Evolutionary conservation across 2,888 invertebrate species (phyloP), one percentile per base, ranked within the genome.

Genomic region (Phortica magna): DNA sequence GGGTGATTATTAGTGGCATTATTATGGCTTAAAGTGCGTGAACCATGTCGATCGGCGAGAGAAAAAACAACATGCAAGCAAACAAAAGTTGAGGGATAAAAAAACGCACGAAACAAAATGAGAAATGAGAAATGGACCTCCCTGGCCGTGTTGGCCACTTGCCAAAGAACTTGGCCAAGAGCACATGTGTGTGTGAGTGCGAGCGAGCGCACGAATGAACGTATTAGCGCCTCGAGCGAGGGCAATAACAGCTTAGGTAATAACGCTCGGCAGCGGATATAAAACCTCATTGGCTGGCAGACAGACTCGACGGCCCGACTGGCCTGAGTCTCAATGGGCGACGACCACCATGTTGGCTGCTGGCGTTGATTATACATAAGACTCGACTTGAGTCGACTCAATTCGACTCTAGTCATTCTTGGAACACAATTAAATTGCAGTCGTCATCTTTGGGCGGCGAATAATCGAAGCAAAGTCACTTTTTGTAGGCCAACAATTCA

Each of bases 271-370:
- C 80, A 74, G 76, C 77, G 76, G 78, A 79, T 78, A 81, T 77
- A 74, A 61, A 61, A 85, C 88, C 88, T 88, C 87, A 85, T 85
- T 85, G 85, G 85, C 85, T 74, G 77, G 77, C 48, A n/a, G 48
- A 31, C 31, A 31, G 14, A 41, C 61, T 3, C 3, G 31, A 22
- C 12, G 1, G 64, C 14, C 9, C 39, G 76, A 74, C 68, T 74
- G 71, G 70, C 70, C 77, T 83, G 82, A 48, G 48, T 7, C 48
- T 12, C 48, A 48, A 48, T 48, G 48, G 48, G 48, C 48, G 48
- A 84, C 88, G 88, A 87, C 89, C 89, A 88, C 89, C 88, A 88
- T 88, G 89, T 89, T 87, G 84, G 88, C 79, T 81, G 82, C 77
- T 64, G 64, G 31, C 31, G 61, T 22, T 61, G 61, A 48, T 48